A percentile compares a stretch with the other conserved stretches of the same genome.
These are phyloP conservation scores for Tinamus major DNA, from an alignment of 2,797 vertebrate species.

Conservation along the genomic window DNA sequence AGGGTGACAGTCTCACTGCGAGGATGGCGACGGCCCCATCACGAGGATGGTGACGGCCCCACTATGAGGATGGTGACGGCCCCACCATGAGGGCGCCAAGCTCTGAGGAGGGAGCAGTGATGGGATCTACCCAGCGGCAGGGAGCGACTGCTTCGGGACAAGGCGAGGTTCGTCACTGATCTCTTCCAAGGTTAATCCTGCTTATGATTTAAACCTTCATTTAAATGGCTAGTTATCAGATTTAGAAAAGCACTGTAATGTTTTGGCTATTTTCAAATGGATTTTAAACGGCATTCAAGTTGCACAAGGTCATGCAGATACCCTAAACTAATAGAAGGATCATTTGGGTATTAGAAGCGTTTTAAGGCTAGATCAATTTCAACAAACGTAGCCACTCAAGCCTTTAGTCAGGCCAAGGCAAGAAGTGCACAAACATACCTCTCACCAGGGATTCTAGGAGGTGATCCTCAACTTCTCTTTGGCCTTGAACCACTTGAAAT, in stretches of 20 bases:
- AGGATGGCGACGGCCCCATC: not conserved
- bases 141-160: not conserved
- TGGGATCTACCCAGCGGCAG: not conserved
- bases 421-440: not conserved
- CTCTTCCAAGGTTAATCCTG: slow-evolving; percentile 41
- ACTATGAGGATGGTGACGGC: no score
- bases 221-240: slow-evolving; percentile 17
- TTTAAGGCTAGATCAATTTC: slow-evolving; percentile 30
- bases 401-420: not conserved
- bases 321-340: no score
- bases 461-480: slow-evolving; percentile 25
- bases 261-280: slow-evolving; percentile 32
- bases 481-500: slow-evolving; percentile 73
- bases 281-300: slow-evolving; percentile 23
- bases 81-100: not conserved
- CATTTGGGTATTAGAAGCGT: not conserved
- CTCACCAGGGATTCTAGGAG: not conserved
- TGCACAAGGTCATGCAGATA: slow-evolving; percentile 6
- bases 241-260: not conserved
- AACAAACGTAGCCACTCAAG: not conserved
- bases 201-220: slow-evolving; percentile 16
- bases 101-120: not conserved
- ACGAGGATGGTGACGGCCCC: not conserved
- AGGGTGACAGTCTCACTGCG: no score
- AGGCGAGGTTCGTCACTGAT: slow-evolving; percentile 27